Base-by-base conservation (phyloP, 2,888 invertebrate genomes). In the Microchrysa polita region DNA sequence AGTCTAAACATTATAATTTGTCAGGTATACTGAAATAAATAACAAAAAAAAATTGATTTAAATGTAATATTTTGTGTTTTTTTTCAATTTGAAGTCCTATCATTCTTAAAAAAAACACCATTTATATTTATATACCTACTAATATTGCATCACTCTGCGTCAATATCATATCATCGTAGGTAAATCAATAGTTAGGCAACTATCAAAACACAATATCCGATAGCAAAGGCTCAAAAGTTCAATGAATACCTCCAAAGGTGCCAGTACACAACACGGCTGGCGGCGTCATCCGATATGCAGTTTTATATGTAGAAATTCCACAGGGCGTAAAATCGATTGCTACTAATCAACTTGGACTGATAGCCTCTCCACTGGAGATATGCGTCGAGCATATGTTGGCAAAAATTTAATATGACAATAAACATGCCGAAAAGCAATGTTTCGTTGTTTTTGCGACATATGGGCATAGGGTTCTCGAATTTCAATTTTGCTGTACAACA, bases 331-430 rank as follows among this genome's bases (percentile, higher is more conserved):
- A 65, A 65, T 65, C 27, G 65, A 65, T 65, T 65, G 65, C 22
- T 18, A 22, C 65, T 65, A 20, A 65, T 65, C 65, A 48, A 22
- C 23, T n/a, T 22, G 5, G 44, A 22, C 22, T 48, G 48, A 20
- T 20, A 65, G 48, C 40, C 48, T n/a, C n/a, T n/a, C n/a, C 10
- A 14, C 22, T 22, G n/a, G 18, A 23, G 27, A 34, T 40, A 61
- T 23, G 27, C n/a, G n/a, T 40, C 27, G 61, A 65, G 52, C 65
- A 65, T 65, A 65, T 65, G 65, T 65, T 23, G n/a, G 52, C 20
- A 22, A 65, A n/a, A n/a, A 65, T 23, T 52, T 44, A 20, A 65
- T 65, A 65, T 23, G n/a, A 7, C 22, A 9, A 65, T 48, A 65
- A 65, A 65, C 20, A 48, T 20, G 14, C 65, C 65, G 65, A 44